Percentiles rank a stretch among this genome's conserved stretches.
phyloP scores from a whole-genome alignment of 2,888 invertebrate species.

The Limnephilus lunatus region DNA sequence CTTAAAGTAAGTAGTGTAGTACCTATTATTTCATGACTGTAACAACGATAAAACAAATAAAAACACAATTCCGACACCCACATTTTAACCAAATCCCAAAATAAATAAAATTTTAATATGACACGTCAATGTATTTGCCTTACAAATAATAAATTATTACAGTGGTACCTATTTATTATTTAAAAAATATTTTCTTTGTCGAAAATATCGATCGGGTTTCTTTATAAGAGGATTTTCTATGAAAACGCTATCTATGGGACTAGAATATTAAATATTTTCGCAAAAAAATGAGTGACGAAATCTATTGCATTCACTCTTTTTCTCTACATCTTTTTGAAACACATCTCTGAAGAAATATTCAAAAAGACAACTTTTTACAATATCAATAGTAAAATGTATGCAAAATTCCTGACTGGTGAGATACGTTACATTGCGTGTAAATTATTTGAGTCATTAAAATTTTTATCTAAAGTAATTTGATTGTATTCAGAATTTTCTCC shows the following conservation, averaged over 20 bases:
- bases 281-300: neutral
- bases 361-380: neutral
- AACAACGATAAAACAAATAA: neutral
- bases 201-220: neutral
- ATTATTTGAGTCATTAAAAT: conserved; percentile 70
- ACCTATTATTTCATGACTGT: neutral
- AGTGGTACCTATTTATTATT: neutral
- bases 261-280: neutral
- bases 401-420: neutral
- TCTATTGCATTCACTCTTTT: neutral
- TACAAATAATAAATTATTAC: neutral
- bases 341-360: neutral
- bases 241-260: neutral
- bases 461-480: conserved; percentile 64
- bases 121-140: neutral
- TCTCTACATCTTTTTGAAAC: conserved; percentile 71
- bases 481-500: conserved; percentile 69
- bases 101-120: conserved; percentile 26
- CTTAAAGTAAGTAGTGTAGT: neutral
- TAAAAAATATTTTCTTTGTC: neutral
- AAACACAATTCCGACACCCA: conserved; percentile 30
- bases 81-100: conserved; percentile 26
- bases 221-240: neutral
- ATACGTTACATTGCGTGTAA: neutral
- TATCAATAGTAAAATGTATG: neutral